Evolutionary conservation across 2,797 vertebrate species (phyloP).

Genomic region (Brotogeris chrysoptera): DNA sequence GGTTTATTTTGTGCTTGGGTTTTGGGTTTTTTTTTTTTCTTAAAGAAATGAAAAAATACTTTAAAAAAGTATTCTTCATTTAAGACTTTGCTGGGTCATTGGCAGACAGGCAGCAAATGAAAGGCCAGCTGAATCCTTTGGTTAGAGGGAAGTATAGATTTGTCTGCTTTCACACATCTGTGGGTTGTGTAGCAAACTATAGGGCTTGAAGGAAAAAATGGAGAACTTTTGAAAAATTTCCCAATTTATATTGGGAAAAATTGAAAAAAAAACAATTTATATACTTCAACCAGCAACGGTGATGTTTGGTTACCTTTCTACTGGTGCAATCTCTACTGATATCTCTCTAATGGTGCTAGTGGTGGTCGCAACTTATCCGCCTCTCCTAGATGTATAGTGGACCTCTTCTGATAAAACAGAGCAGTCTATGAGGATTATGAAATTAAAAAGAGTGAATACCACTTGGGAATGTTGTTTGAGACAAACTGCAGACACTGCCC

Average conservation of each 20-base stretch:
- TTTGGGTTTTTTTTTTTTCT: not conserved
- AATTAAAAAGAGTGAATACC: not conserved
- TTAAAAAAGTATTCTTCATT: not conserved
- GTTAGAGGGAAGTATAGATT: not conserved
- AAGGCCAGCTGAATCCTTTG: not conserved
- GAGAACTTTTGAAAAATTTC: not conserved
- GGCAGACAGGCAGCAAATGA: not conserved
- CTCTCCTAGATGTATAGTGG: not conserved
- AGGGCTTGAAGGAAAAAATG: not conserved
- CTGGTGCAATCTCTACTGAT: not conserved
- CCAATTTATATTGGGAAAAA: too few relatives aligned
- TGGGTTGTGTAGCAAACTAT: not conserved
- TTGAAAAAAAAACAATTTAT: rapidly evolving
- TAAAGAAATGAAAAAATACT: not conserved
- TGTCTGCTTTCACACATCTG: not conserved
- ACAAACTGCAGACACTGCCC: not conserved
- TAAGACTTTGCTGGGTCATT: not conserved
- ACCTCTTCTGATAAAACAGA: not conserved
- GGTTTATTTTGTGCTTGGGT: not conserved
- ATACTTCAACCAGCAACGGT: not conserved
- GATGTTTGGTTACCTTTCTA: not conserved
- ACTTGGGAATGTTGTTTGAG: not conserved
- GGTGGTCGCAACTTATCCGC: rapidly evolving
- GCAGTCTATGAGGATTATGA: not conserved
- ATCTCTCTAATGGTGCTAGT: not conserved